These are phyloP conservation scores for Paracanthobrama guichenoti DNA, from an alignment of 2,113 vertebrate genomes.

Conservation along the genomic window DNA sequence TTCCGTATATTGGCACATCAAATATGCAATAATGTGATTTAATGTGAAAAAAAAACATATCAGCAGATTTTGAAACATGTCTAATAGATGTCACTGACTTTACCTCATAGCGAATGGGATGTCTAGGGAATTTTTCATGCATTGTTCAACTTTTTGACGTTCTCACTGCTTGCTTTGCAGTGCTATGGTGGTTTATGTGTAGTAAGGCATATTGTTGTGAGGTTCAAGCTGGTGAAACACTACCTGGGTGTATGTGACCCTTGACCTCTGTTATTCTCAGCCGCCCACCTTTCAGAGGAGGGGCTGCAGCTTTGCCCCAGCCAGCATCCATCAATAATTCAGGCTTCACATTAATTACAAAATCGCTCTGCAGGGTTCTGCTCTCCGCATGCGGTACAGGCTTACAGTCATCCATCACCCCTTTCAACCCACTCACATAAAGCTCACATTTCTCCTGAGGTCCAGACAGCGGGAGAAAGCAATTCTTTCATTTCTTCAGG, in stretches of 20 bases:
- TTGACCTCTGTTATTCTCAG: conserved; percentile 7
- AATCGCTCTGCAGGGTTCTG: conserved; percentile 16
- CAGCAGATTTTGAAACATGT: too few species aligned
- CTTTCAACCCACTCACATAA: conserved; percentile 33
- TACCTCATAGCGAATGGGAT: too few species aligned
- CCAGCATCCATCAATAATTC: conserved; percentile 41
- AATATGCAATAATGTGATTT: too few species aligned
- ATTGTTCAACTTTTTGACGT: background rate
- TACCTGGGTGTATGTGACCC: background rate
- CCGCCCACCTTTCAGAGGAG: background rate
- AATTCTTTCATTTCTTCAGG: conserved; percentile 31
- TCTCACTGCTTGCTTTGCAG: background rate
- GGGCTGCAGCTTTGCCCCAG: background rate
- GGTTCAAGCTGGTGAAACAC: background rate
- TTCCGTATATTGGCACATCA: too few species aligned
- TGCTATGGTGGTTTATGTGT: background rate
- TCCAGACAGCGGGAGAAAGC: background rate
- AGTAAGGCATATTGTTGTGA: background rate
- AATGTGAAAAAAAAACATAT: too few species aligned
- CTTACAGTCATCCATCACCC: conserved; percentile 40
- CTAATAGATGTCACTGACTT: background rate
- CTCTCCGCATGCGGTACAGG: background rate
- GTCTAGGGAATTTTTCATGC: background rate
- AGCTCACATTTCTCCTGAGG: conserved; percentile 36
- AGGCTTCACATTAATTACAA: conserved; percentile 43